Evolutionary conservation across 2,113 vertebrate genomes (phyloP).

Genomic region (Pseudopipra pipra): DNA sequence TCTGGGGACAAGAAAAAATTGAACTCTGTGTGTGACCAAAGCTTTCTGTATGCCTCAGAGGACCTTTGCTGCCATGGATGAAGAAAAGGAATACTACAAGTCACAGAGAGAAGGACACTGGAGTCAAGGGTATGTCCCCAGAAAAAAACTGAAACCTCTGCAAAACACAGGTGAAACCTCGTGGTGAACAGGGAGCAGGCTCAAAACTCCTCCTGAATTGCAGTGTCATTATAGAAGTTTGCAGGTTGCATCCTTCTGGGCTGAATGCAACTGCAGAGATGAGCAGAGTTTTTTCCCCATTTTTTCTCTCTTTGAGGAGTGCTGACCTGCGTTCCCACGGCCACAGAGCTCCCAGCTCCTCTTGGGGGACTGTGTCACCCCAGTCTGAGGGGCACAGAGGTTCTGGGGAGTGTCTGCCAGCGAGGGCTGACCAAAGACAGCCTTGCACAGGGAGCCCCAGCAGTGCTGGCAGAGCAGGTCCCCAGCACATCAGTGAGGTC

Average conservation of each 20-base stretch:
- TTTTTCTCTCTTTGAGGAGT: background rate
- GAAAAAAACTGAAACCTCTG: background rate
- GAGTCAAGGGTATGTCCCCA: background rate
- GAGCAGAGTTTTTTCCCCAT: background rate
- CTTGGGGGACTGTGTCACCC: fast-evolving
- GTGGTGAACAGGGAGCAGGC: background rate
- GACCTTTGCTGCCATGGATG: background rate
- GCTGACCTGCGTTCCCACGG: background rate
- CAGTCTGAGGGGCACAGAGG: fast-evolving
- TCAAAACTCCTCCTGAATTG: background rate
- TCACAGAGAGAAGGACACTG: background rate
- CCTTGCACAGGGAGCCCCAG: fast-evolving
- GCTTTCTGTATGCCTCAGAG: background rate
- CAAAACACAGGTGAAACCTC: background rate
- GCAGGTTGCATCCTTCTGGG: background rate
- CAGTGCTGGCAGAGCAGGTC: background rate
- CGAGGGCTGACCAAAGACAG: fast-evolving
- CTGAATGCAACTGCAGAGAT: background rate
- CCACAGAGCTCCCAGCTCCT: background rate
- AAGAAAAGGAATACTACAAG: background rate
- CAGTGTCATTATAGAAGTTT: background rate
- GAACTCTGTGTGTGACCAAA: background rate
- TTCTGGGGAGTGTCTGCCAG: fast-evolving
- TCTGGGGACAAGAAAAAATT: background rate
- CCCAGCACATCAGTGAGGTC: fast-evolving